Evolutionary conservation across 2,113 vertebrate genomes (phyloP), one percentile per base, ranked within the genome.

Genomic region (Charina bottae): DNA sequence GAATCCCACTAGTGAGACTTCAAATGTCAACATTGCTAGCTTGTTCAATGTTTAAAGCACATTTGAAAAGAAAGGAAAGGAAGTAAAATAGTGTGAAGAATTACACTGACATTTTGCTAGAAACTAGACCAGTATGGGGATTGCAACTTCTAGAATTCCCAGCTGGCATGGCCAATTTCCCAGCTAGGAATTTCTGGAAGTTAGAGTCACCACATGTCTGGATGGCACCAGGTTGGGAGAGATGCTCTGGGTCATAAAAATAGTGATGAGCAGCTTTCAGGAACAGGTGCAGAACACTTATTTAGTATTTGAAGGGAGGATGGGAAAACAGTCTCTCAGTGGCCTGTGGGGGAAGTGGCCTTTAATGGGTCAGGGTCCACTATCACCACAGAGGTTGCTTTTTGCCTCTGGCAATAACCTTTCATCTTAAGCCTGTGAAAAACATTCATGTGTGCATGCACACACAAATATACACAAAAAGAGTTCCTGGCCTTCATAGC

Each of bases 21-120:
- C 83, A 90, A 53, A 85, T 33, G 42, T 85, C 42, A 62, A 7
- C 17, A 85, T 28, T 90, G 83, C 17, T 85, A 85, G 17, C 15
- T 53, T 53, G 46, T 85, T 59, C 37, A 33, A 23, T 60, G 37
- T 90, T 84, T 60, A 90, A 60, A 60, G 33, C 11, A 90, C 84
- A 37, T 78, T 78, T 78, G 19, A 83, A 28, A 46, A n/a, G 89
- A 90, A 90, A 90, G 42, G 56, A 60, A 85, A 85, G 28, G 89
- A 53, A 85, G 24, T 62, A 85, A 78, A 60, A 90, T 46, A 49
- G 24, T 90, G n/a, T 83, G 89, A 83, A 90, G 68, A 90, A 84
- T 28, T 90, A 90, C 12, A 6, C 6, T 84, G n/a, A 21, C 72
- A 83, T 83, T 90, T 90, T 26, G 24, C 19, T 59, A 42, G 24